These are phyloP conservation scores for Antigone vipio DNA, from an alignment of 2,113 vertebrate species.

Conservation along the genomic window DNA sequence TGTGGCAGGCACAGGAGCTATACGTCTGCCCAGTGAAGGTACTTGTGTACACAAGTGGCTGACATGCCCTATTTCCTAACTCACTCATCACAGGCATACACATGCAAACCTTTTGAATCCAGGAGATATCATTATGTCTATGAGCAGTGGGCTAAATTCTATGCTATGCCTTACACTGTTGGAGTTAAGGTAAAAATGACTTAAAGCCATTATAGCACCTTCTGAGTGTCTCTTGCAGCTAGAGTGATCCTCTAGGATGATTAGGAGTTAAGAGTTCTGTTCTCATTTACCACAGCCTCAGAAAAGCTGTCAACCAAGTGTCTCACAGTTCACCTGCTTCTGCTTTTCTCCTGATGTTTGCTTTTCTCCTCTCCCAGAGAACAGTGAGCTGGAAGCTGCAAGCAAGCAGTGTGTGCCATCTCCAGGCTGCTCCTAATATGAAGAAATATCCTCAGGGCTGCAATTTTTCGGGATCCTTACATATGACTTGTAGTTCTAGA, in stretches of 20 bases:
- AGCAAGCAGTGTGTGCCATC: background rate
- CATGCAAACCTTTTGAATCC: background rate
- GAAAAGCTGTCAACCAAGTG: background rate
- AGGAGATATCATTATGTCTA: background rate
- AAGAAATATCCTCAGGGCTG: background rate
- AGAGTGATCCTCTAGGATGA: background rate
- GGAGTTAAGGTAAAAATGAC: background rate
- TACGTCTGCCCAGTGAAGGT: background rate
- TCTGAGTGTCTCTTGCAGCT: background rate
- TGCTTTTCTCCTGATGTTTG: background rate
- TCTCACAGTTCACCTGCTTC: background rate
- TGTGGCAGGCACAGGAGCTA: background rate
- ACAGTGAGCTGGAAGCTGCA: background rate
- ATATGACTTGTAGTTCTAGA: background rate
- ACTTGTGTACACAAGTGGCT: background rate
- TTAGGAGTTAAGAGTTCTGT: background rate
- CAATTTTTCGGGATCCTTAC: background rate
- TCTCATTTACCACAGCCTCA: background rate
- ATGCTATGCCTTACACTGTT: background rate
- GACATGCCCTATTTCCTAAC: background rate
- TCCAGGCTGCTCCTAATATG: background rate
- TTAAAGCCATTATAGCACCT: background rate
- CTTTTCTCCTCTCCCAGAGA: background rate
- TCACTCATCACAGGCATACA: background rate
- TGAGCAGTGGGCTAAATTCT: background rate